These are phyloP conservation scores for Thunnus albacares DNA, from an alignment of 2,797 vertebrate genomes.

Conservation along the genomic window DNA sequence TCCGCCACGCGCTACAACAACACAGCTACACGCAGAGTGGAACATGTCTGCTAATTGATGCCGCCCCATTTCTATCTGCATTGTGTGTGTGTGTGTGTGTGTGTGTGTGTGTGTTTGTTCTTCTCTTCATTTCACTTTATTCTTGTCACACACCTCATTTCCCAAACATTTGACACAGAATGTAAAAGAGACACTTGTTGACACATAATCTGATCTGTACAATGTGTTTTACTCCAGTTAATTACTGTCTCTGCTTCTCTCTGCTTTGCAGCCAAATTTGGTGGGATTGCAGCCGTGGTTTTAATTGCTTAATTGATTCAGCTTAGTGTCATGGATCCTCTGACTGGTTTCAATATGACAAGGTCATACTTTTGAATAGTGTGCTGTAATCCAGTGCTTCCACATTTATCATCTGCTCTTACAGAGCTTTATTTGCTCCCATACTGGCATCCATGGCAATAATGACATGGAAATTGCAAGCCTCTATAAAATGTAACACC, in stretches of 20 bases:
- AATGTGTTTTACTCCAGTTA: slow-evolving; percentile 61
- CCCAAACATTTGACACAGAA: slow-evolving; percentile 42
- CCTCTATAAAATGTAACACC: background rate
- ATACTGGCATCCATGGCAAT: background rate
- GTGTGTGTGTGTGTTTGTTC: slow-evolving; percentile 24
- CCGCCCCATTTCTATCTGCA: slow-evolving; percentile 25
- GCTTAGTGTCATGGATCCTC: slow-evolving; percentile 32
- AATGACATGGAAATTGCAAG: background rate
- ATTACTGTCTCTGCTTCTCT: slow-evolving; percentile 43
- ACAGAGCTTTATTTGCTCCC: background rate
- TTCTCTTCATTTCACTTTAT: slow-evolving; percentile 35
- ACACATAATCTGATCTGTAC: slow-evolving; percentile 61
- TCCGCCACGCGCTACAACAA: slow-evolving; percentile 43
- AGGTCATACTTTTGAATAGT: slow-evolving; percentile 17
- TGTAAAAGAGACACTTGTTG: slow-evolving; percentile 60
- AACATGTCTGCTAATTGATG: slow-evolving; percentile 71
- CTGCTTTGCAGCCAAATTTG: slow-evolving; percentile 25
- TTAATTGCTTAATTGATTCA: slow-evolving; percentile 67
- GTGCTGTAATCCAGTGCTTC: background rate
- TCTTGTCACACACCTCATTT: slow-evolving; percentile 64
- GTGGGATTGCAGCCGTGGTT: slow-evolving; percentile 30
- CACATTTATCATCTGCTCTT: slow-evolving; percentile 1
- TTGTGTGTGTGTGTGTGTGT: slow-evolving; percentile 2
- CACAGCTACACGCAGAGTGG: slow-evolving; percentile 40
- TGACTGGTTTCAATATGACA: slow-evolving; percentile 43